phyloP scores from a whole-genome alignment of 2,113 vertebrate species.

The Thermophis baileyi region DNA sequence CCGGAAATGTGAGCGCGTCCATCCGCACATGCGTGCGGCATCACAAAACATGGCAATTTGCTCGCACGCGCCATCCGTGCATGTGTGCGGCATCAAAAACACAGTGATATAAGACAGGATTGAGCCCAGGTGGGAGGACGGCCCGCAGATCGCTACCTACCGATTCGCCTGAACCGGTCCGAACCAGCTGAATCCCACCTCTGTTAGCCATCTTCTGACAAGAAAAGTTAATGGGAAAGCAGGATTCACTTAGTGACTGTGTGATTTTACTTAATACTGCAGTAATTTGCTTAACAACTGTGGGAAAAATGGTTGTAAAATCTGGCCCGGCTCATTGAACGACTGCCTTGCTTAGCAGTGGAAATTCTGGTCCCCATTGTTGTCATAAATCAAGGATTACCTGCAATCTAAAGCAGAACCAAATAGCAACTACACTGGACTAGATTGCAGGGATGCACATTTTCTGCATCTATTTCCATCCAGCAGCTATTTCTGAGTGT shows the following conservation, averaged over 20 bases:
- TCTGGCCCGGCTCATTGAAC: not conserved
- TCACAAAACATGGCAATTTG: too few relatives aligned
- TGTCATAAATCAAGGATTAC: not conserved
- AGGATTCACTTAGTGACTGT: not conserved
- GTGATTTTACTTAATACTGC: not conserved
- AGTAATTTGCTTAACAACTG: not conserved
- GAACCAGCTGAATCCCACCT: too few relatives aligned
- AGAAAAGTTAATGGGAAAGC: not conserved
- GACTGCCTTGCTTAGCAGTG: not conserved
- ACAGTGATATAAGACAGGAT: too few relatives aligned
- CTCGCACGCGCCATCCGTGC: too few relatives aligned
- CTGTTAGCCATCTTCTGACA: not conserved
- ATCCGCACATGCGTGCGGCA: too few relatives aligned
- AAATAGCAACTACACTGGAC: not conserved
- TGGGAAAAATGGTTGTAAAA: not conserved
- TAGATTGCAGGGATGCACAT: conserved; percentile 10
- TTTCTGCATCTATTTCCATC: conserved; percentile 10
- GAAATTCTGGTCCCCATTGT: too few relatives aligned
- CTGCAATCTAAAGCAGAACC: not conserved
- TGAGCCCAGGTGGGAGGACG: too few relatives aligned
- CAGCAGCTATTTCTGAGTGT: conserved; percentile 26
- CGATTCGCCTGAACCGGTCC: too few relatives aligned
- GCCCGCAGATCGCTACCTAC: too few relatives aligned
- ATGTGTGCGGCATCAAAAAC: too few relatives aligned
- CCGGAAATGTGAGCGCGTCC: too few relatives aligned